A percentile compares a stretch with the other conserved stretches of the same genome.
phyloP scores from a whole-genome alignment of 2,113 vertebrate genomes.

The Cebus imitator region DNA sequence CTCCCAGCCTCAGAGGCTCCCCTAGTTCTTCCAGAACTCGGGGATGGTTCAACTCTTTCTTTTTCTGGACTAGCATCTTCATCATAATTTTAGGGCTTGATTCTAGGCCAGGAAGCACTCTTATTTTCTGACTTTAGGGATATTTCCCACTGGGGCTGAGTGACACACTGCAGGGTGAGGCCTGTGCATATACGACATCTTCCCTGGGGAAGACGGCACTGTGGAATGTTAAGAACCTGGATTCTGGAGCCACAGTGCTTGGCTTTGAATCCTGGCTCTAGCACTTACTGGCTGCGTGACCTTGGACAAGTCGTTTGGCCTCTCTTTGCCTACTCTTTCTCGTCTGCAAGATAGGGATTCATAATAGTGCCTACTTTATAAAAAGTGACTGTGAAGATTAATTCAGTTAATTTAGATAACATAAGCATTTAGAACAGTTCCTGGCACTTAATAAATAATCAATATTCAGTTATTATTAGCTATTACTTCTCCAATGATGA shows the following conservation, averaged over 20 bases:
- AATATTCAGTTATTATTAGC: not conserved
- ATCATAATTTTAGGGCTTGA: not conserved
- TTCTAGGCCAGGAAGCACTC: not conserved
- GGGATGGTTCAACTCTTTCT: not conserved
- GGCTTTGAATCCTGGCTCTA: not conserved
- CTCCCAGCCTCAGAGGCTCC: not conserved
- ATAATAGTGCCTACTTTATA: not conserved
- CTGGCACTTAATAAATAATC: not conserved
- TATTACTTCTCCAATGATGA: not conserved
- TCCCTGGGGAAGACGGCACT: not conserved
- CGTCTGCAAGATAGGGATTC: not conserved
- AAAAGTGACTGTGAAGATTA: not conserved
- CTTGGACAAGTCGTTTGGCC: not conserved
- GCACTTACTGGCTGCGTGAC: not conserved
- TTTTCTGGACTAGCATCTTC: not conserved
- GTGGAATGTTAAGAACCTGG: accelerated
- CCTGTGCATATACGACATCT: accelerated
- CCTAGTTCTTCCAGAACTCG: not conserved
- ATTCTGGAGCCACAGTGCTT: not conserved
- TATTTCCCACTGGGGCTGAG: not conserved
- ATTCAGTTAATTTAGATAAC: not conserved
- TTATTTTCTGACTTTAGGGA: not conserved
- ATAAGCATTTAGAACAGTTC: not conserved
- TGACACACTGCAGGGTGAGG: accelerated
- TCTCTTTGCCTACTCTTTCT: not conserved